Base-by-base conservation (phyloP, 1,140 invertebrate genomes). In the Patella vulgata region DNA sequence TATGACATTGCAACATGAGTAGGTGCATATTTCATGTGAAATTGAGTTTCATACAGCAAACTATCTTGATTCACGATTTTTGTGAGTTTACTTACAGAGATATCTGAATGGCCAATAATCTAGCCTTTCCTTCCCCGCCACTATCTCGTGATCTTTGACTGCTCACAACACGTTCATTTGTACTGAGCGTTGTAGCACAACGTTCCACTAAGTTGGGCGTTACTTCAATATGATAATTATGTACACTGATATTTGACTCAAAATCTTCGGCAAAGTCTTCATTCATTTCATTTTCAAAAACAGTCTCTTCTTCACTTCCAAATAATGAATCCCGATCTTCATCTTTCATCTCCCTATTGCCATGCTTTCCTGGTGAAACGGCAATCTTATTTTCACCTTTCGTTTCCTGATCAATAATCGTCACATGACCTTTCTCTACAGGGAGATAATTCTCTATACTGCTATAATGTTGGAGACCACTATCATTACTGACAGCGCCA, bases 141-240 rank as follows among this genome's bases (percentile, higher is more conserved):
- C 62, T 68, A 28, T 67, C 54, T 9, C 61, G 44, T 2, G 69
- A 62, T 21, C 66, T 27, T 23, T 68, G 62, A 31, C 77, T 64
- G 30, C 60, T 74, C 9, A 81, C 74, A 9, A 82, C 71, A 25
- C 68, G 70, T 58, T 81, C 73, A 68, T 82, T 82, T 25, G 70
- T 70, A 50, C 78, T 81, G 3, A 83, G 71, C 53, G 77, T 71
- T 6, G 79, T 80, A 11, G 80, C 80, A 71, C 76, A 82, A 30
- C 75, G 51, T 30, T 79, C 79, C 6, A 83, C 62, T 43, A 82
- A 63, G 27, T 74, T 60, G 17, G 80, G 70, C 2, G 74, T 67
- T 2, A 82, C 78, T 40, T 76, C 71, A 47, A 82, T 81, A 46
- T 73, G 62, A 52, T 69, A 81, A 62, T 80, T 75, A 44, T 56